Percentiles rank a stretch among this genome's conserved stretches.
These are phyloP conservation scores for Ceyx melanurus DNA, from an alignment of 2,113 vertebrate genomes.

Conservation along the genomic window DNA sequence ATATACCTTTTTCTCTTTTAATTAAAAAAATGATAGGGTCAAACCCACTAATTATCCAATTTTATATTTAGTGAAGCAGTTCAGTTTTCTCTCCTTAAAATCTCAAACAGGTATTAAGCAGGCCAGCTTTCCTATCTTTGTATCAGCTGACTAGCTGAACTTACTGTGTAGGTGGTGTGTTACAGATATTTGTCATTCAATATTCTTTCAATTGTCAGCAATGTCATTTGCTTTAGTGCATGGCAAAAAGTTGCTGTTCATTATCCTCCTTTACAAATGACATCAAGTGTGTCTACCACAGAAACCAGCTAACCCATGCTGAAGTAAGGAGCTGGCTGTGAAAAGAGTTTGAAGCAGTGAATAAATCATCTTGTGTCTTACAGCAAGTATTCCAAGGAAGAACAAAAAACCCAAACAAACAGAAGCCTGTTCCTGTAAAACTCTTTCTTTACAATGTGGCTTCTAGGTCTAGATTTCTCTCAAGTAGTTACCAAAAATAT, in stretches of 20 bases:
- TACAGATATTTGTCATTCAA: conserved; percentile 31
- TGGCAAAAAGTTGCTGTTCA: neutral
- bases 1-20: neutral
- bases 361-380: neutral
- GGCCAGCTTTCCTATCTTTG: neutral
- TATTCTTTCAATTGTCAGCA: conserved; percentile 10
- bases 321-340: neutral
- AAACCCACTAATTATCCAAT: neutral
- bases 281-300: neutral
- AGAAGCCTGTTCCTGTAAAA: neutral
- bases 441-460: neutral
- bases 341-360: neutral
- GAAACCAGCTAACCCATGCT: neutral
- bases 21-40: neutral
- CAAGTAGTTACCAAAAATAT: neutral
- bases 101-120: neutral
- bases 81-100: neutral
- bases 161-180: neutral
- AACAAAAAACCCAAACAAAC: too few relatives aligned
- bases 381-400: too few relatives aligned
- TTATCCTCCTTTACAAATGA: neutral
- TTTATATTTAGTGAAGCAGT: neutral
- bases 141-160: conserved; percentile 21
- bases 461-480: neutral
- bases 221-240: neutral